Percentiles rank a stretch among this genome's conserved stretches.
Conservation (phyloP, 2,797 vertebrate genomes). For the Aeoliscus strigatus region DNA sequence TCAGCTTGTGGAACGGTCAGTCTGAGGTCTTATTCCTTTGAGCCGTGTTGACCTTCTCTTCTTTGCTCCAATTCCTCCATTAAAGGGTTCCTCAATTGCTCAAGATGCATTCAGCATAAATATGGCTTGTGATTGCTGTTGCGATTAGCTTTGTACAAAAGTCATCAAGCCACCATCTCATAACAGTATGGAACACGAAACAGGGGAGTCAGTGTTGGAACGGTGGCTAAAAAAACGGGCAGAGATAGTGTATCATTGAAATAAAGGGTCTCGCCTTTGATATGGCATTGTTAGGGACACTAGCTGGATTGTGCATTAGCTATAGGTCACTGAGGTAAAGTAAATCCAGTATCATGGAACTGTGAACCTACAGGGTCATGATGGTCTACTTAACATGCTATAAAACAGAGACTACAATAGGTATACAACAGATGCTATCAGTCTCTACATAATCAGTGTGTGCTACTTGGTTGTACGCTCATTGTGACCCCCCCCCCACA, state of each 20-base stretch:
- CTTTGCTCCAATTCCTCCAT: slow-evolving; percentile 19
- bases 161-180: slow-evolving; percentile 24
- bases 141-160: slow-evolving; percentile 46
- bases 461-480: slow-evolving; percentile 50
- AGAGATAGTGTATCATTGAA: slow-evolving; percentile 19
- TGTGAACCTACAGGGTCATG: slow-evolving; percentile 55
- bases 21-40: slow-evolving; percentile 17
- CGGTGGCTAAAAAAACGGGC: slow-evolving; percentile 25
- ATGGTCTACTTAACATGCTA: slow-evolving; percentile 69
- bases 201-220: slow-evolving; percentile 21
- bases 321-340: slow-evolving; percentile 63
- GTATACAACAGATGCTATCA: slow-evolving; percentile 60
- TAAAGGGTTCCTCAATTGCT: slow-evolving; percentile 65
- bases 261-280: slow-evolving; percentile 57
- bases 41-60: slow-evolving; percentile 15
- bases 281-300: slow-evolving; percentile 47
- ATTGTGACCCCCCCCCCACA: no score
- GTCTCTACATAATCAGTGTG: slow-evolving; percentile 55
- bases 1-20: slow-evolving; percentile 20
- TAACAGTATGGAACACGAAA: slow-evolving; percentile 27
- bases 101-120: slow-evolving; percentile 29
- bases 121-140: slow-evolving; percentile 58
- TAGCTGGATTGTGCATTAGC: slow-evolving; percentile 62
- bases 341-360: slow-evolving; percentile 43
- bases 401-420: slow-evolving; percentile 60